Evolutionary conservation across 2,888 invertebrate species (phyloP), one percentile per base, ranked within the genome.

Genomic region (Drosophila putrida): DNA sequence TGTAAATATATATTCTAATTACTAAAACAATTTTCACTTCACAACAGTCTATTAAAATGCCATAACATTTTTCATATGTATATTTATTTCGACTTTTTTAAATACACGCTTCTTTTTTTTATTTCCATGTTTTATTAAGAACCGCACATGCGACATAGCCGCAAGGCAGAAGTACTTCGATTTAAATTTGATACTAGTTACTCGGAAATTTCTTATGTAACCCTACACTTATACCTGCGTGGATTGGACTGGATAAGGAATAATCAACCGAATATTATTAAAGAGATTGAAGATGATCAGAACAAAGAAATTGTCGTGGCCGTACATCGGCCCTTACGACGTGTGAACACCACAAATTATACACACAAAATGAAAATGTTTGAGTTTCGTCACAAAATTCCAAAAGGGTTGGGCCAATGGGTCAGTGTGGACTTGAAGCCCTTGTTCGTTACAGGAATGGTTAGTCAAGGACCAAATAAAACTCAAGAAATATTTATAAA

Each of bases 401-500:
- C 93, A 2, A 71, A 75, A 1, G 91, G 91, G 4, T 67, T 80
- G 28, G 93, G 93, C 0, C 80, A 90, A 58, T 97, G 96, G 96
- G 93, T 96, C 73, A 95, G 95, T 80, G 93, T 97, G 53, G 96
- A 97, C 85, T 93, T 97, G 6, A 95, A 95, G 46, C 94, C 94
- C 47, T 94, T 96, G 93, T 95, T 97, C 36, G 94, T 94, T 50
- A n/a, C 67, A 6, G 79, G 25, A 10, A 38, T 57, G 35, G 6
- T 41, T 11, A 55, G 38, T 46, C 41, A 35, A 1, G 55, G 38
- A 3, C 43, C 55, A 4, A 93, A 95, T 62, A 95, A 95, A 83
- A 96, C 96, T 90, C 94, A 96, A 82, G 97, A 96, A 41, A 95
- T 97, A 83, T 94, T 96, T 25, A 94, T 97, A 78, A 96, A 95